Percentiles rank a stretch among this genome's conserved stretches.
Evolutionary conservation across 2,113 vertebrate genomes (phyloP).

Genomic region (Urocitellus parryii): DNA sequence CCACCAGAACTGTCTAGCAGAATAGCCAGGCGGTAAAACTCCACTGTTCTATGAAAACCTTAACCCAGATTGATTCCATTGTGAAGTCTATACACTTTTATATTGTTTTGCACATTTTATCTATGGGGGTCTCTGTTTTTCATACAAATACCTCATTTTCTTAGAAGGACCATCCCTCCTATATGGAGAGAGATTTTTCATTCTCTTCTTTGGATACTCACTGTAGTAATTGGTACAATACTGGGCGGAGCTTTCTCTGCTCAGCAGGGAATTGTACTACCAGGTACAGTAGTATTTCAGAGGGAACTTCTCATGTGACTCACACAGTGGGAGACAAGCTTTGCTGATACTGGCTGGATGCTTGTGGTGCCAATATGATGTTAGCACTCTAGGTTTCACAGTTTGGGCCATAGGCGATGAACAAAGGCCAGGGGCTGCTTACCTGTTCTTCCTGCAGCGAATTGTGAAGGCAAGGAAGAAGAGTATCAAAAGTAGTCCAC

Average conservation of each 20-base stretch:
- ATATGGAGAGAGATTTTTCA: neutral
- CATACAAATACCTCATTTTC: neutral
- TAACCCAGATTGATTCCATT: neutral
- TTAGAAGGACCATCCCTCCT: neutral
- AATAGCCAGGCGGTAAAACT: neutral
- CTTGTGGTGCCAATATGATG: neutral
- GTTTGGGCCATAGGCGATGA: neutral
- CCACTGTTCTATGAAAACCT: neutral
- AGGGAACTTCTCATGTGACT: neutral
- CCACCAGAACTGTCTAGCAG: neutral
- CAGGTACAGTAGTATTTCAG: neutral
- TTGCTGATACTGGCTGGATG: neutral
- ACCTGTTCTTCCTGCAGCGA: slow-evolving; percentile 97
- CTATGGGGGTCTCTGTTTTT: neutral
- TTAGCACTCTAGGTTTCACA: neutral
- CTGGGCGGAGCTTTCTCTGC: neutral
- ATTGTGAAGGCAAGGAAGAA: slow-evolving; percentile 95
- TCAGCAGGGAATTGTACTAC: neutral
- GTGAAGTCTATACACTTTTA: neutral
- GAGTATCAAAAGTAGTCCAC: slow-evolving; percentile 92
- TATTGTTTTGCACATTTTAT: slow-evolving; percentile 20
- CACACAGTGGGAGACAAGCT: neutral
- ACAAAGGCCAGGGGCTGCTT: slow-evolving; percentile 56
- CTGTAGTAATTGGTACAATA: neutral
- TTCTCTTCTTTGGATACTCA: neutral